Conservation (phyloP, 2,888 invertebrate genomes). For the Folsomia manolachei region DNA sequence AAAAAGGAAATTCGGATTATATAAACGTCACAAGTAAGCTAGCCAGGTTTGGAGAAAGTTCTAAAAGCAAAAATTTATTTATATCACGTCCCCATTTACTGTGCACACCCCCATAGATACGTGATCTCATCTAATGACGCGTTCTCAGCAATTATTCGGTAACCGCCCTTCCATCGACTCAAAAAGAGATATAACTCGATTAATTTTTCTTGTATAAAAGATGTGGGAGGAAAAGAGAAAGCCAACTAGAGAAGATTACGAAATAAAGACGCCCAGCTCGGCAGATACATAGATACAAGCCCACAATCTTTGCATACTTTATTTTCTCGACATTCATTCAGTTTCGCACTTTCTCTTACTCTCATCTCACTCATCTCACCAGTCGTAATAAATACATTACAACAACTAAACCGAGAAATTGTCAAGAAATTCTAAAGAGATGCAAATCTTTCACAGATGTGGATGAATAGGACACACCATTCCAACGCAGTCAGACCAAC, state of each 20-base stretch:
- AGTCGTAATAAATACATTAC: neutral
- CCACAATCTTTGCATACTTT: no score
- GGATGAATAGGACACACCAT: conserved; percentile 12
- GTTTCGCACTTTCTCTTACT: no score
- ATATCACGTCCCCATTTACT: no score
- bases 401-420: neutral
- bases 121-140: neutral
- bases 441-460: neutral
- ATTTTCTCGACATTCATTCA: no score
- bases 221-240: neutral
- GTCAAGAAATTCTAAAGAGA: no score
- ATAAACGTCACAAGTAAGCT: no score
- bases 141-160: neutral
- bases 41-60: no score
- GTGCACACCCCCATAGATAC: neutral
- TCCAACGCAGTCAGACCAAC: conserved; percentile 1
- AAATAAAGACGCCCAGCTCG: no score
- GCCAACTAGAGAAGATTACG: neutral
- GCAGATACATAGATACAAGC: no score
- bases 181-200: conserved; percentile 23
- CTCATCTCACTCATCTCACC: neutral
- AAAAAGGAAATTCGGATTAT: no score
- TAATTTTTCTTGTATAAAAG: conserved; percentile 13
- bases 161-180: no score
- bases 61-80: no score